These are phyloP conservation scores for Lycaena phlaeas DNA, from an alignment of 2,888 invertebrate genomes.

Conservation along the genomic window DNA sequence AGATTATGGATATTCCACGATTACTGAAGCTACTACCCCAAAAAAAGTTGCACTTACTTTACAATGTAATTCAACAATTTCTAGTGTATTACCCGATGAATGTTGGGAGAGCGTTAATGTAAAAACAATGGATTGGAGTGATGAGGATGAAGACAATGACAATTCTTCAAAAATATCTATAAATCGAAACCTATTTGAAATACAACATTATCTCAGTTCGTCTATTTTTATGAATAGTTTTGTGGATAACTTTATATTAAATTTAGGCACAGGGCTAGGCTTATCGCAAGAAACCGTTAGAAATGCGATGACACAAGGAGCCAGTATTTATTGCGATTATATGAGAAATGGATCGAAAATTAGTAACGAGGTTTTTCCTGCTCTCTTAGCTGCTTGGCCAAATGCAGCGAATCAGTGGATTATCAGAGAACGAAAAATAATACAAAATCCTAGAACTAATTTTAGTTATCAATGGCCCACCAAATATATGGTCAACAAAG, in stretches of 20 bases:
- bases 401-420: conserved; percentile 79
- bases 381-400: conserved; percentile 82
- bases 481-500: conserved; percentile 75
- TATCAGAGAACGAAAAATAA: conserved; percentile 69
- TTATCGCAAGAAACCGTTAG: conserved; percentile 68
- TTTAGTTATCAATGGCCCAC: conserved; percentile 80
- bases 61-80: conserved; percentile 45
- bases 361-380: conserved; percentile 79
- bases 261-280: conserved; percentile 72
- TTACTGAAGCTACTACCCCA: conserved; percentile 73
- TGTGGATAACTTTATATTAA: conserved; percentile 74
- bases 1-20: conserved; percentile 76
- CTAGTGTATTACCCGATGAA: conserved; percentile 64
- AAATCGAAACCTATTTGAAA: conserved; percentile 51
- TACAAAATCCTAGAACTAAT: conserved; percentile 71
- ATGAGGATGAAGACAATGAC: conserved; percentile 50
- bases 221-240: conserved; percentile 80
- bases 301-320: conserved; percentile 75
- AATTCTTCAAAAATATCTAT: conserved; percentile 37
- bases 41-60: conserved; percentile 63
- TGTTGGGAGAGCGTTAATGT: conserved; percentile 62
- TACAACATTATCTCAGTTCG: conserved; percentile 75
- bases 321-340: conserved; percentile 76
- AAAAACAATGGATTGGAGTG: conserved; percentile 49
- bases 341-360: conserved; percentile 48